Base-by-base conservation (phyloP, 2,888 invertebrate genomes). In the Quadriops clusia region DNA sequence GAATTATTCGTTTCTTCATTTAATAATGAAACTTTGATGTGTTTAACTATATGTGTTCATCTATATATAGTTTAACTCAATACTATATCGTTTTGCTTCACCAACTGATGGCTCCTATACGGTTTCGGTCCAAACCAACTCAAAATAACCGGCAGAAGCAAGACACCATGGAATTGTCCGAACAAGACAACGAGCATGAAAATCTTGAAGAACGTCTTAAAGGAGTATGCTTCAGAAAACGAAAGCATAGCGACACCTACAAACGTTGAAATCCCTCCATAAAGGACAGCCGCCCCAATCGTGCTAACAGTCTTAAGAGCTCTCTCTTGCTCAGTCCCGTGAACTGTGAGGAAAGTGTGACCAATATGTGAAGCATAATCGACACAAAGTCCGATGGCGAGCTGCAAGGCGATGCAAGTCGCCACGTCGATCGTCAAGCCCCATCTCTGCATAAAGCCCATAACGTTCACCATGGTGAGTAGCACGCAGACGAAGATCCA, bases 321-420 rank as follows among this genome's bases (percentile, higher is more conserved):
- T 39, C 82, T 63, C 9, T 70, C 66, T n/a, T 67, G 61, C 23
- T 63, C 63, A 16, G 63, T 53, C 1, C 70, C 69, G 10, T 63
- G 58, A 10, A 68, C 59, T 2, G 77, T 77, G 45, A 86, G 66
- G 55, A 85, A 86, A 3, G 80, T 78, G 50, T 85, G 84, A 1
- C 82, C 81, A 4, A 83, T 75, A 50, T 83, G 83, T 3, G 82
- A 79, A 1, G 85, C 81, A 46, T 84, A 86, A 58, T 87, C 86
- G 1, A 86, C 81, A 48, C 84, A 83, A 28, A 87, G 63, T 28
- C 86, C 86, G 37, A 84, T 78, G 3, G 82, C 82, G 17, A 86
- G 63, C 47, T 85, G 81, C 7, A 86, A 62, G 15, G 79, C 81
- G 32, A 86, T 81, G 50, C 84, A 82, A 30, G 84, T 79, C 6